Evolutionary conservation across 2,113 vertebrate species (phyloP).

Genomic region (Bungarus multicinctus): DNA sequence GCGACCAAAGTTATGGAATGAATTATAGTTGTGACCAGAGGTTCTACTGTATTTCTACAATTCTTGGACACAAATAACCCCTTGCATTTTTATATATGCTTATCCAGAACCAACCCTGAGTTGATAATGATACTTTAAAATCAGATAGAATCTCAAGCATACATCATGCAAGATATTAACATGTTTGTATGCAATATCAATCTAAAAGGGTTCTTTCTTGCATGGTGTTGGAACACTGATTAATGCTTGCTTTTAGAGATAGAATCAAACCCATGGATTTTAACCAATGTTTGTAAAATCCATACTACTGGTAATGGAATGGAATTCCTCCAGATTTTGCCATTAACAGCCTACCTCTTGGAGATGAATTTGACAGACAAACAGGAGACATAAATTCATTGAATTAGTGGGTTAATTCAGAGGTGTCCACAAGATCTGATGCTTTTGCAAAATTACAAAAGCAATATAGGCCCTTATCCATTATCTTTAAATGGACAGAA

Average conservation of each 20-base stretch:
- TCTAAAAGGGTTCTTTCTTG: not conserved
- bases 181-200: not conserved
- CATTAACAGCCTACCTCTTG: not conserved
- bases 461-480: not conserved
- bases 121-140: not conserved
- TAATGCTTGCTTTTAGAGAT: not conserved
- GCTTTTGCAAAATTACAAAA: not conserved
- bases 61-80: not conserved
- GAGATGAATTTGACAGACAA: not conserved
- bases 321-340: not conserved
- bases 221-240: not conserved
- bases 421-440: not conserved
- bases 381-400: not conserved
- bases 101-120: not conserved
- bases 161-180: not conserved
- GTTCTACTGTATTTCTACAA: not conserved
- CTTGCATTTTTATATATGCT: not conserved
- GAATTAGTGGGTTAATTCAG: not conserved
- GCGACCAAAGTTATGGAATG: too few relatives aligned
- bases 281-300: not conserved
- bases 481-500: not conserved
- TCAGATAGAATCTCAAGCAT: not conserved
- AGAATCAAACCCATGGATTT: not conserved
- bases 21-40: too few relatives aligned
- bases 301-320: not conserved